Percentiles rank a stretch among this genome's conserved stretches.
These are phyloP conservation scores for Callocephalon fimbriatum DNA, from an alignment of 2,113 vertebrate species.

Conservation along the genomic window DNA sequence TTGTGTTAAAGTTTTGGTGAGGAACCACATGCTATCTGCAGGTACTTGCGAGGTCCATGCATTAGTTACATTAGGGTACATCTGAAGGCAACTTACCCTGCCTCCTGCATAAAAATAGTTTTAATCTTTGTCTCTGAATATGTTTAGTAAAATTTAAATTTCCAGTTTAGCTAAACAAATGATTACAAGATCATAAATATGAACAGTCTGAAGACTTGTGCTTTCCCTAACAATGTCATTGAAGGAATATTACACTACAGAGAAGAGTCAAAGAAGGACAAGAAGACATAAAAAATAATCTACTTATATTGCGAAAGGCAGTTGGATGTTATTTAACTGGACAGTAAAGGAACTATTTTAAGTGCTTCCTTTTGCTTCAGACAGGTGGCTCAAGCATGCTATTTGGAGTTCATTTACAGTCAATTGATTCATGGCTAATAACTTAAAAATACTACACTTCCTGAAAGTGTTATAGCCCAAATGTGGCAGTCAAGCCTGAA, in stretches of 20 bases:
- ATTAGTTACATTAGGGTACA: neutral
- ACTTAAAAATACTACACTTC: slow-evolving; percentile 43
- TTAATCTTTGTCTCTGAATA: neutral
- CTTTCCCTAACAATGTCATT: neutral
- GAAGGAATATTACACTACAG: neutral
- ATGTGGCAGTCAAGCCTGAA: neutral
- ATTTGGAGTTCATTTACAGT: slow-evolving; percentile 37
- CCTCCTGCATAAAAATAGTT: neutral
- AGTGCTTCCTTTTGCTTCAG: slow-evolving; percentile 53
- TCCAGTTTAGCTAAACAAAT: neutral
- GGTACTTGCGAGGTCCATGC: neutral
- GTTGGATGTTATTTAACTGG: slow-evolving; percentile 20
- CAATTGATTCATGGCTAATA: slow-evolving; percentile 35
- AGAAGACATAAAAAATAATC: slow-evolving; percentile 8
- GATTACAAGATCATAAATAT: neutral
- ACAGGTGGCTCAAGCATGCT: slow-evolving; percentile 18
- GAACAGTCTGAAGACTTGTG: neutral
- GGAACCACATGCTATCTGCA: neutral
- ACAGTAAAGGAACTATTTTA: slow-evolving; percentile 36
- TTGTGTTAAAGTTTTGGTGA: neutral
- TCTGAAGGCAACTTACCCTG: neutral
- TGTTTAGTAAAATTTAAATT: neutral
- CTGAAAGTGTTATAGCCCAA: neutral
- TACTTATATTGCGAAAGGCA: neutral
- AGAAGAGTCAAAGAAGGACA: neutral